These are phyloP conservation scores for Eupithecia vulgata DNA, from an alignment of 2,888 invertebrate species.

Conservation along the genomic window DNA sequence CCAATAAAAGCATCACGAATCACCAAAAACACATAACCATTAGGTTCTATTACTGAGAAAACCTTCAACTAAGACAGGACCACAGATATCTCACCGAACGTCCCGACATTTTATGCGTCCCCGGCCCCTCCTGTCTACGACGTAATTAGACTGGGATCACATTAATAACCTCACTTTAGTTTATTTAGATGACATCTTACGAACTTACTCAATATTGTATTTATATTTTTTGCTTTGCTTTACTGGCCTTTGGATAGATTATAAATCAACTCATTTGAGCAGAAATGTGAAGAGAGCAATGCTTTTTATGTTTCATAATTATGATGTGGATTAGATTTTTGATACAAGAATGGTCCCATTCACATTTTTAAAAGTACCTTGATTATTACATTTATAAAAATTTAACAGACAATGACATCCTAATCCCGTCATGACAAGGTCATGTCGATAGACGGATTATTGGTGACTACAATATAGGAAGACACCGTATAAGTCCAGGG, in stretches of 20 bases:
- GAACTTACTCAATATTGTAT: neutral
- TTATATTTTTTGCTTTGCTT: neutral
- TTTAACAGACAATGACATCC: no score
- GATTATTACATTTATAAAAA: no score
- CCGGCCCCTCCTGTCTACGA: slow-evolving; percentile 3
- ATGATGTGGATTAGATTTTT: no score
- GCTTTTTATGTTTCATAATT: no score
- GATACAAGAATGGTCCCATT: no score
- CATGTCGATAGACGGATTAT: no score
- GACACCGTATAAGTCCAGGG: no score
- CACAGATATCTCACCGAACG: slow-evolving; percentile 9
- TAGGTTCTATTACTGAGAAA: slow-evolving; percentile 2
- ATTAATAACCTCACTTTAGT: slow-evolving; percentile 38
- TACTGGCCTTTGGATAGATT: neutral
- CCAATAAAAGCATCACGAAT: neutral
- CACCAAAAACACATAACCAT: neutral
- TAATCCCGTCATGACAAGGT: no score
- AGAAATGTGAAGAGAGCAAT: no score
- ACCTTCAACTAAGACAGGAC: neutral
- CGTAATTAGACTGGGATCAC: slow-evolving; percentile 40
- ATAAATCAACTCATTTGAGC: no score
- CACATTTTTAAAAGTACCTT: no score
- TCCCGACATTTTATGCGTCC: neutral
- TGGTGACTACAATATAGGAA: no score
- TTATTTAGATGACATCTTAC: slow-evolving; percentile 22